A percentile compares a stretch with the other conserved stretches of the same genome.
phyloP scores from a whole-genome alignment of 2,888 invertebrate species.

The Lasioglossum calceatum region DNA sequence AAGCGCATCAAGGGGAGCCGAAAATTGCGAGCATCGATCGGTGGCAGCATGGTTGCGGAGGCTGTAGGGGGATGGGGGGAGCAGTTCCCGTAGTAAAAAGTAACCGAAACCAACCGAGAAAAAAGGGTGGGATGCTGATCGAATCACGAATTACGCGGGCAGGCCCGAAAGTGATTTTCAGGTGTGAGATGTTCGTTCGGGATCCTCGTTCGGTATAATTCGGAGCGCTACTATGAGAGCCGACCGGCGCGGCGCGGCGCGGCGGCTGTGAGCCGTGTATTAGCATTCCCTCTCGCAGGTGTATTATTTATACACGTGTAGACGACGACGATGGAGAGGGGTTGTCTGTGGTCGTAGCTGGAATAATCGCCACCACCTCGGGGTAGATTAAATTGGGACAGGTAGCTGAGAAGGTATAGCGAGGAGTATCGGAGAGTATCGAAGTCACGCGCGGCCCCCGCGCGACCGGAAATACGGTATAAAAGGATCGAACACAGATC shows the following conservation, averaged over 20 bases:
- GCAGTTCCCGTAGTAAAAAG: conserved; percentile 25
- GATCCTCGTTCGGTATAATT: conserved; percentile 38
- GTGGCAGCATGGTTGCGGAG: background rate
- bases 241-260: background rate
- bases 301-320: conserved; percentile 80
- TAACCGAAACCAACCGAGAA: conserved; percentile 1
- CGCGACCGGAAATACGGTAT: conserved; percentile 79
- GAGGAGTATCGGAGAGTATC: conserved; percentile 79
- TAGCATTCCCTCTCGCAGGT: conserved; percentile 72
- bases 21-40: conserved; percentile 1
- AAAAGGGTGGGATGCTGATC: conserved; percentile 51
- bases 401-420: conserved; percentile 79
- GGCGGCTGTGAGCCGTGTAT: conserved; percentile 58
- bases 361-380: conserved; percentile 65
- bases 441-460: conserved; percentile 78
- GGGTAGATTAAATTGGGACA: conserved; percentile 81
- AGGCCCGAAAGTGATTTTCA: conserved; percentile 58
- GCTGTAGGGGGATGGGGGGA: background rate
- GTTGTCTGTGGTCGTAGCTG: conserved; percentile 73
- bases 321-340: conserved; percentile 55
- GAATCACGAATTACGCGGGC: conserved; percentile 62
- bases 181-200: conserved; percentile 59
- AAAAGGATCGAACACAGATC: conserved; percentile 57
- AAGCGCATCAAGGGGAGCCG: background rate
- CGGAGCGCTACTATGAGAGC: conserved; percentile 43